These are phyloP conservation scores for Chloroclystis v-ata DNA, from an alignment of 2,888 invertebrate genomes.

Conservation along the genomic window DNA sequence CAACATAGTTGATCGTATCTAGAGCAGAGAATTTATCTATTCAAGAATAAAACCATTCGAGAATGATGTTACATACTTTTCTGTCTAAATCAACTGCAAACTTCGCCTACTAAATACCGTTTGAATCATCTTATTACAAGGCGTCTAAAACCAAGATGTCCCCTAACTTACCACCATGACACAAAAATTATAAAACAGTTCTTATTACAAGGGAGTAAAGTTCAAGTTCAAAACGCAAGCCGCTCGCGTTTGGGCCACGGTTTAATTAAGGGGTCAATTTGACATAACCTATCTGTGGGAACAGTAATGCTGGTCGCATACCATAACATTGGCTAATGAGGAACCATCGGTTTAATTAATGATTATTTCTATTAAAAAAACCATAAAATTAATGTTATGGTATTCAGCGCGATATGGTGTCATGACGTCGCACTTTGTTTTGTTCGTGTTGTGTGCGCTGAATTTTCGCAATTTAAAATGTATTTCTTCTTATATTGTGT, in stretches of 20 bases:
- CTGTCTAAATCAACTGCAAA: too few species aligned
- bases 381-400: not conserved
- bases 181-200: slow-evolving; percentile 8
- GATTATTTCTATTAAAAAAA: not conserved
- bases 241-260: slow-evolving; percentile 31
- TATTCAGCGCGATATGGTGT: too few species aligned
- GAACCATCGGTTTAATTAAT: not conserved
- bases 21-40: too few species aligned
- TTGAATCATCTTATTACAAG: slow-evolving; percentile 15
- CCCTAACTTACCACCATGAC: slow-evolving; percentile 18
- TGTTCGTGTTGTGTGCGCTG: too few species aligned
- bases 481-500: too few species aligned
- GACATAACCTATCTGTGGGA: slow-evolving; percentile 39
- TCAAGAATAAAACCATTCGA: too few species aligned
- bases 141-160: slow-evolving; percentile 5
- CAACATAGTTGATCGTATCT: too few species aligned
- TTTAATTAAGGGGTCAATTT: slow-evolving; percentile 39
- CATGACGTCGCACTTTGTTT: too few species aligned
- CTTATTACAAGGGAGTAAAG: slow-evolving; percentile 9
- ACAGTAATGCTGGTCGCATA: slow-evolving; percentile 22
- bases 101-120: slow-evolving; percentile 5
- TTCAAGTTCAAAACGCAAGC: slow-evolving; percentile 19
- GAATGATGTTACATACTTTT: too few species aligned
- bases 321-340: slow-evolving; percentile 6
- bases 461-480: too few species aligned